Evolutionary conservation across 2,888 invertebrate species (phyloP).

Genomic region (Hypselothyrea guttata): DNA sequence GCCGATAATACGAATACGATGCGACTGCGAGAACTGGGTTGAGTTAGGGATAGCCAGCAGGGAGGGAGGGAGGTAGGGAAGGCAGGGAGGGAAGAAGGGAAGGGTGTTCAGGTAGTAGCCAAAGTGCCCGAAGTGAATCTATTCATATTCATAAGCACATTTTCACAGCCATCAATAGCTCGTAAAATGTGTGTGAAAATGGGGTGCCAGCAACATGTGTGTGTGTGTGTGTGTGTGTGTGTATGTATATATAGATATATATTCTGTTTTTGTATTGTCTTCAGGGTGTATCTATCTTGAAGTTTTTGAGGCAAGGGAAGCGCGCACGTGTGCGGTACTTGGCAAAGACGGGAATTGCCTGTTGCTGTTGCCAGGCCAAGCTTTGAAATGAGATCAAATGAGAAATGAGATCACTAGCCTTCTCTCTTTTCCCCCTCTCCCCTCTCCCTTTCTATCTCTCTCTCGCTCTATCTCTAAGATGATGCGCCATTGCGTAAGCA

Average conservation of each 20-base stretch:
- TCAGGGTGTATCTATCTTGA: slow-evolving; percentile 43
- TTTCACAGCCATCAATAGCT: slow-evolving; percentile 74
- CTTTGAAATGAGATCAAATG: slow-evolving; percentile 7
- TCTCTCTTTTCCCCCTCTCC: neutral
- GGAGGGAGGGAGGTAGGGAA: too few species aligned
- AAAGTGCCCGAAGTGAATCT: slow-evolving; percentile 32
- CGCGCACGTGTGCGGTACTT: slow-evolving; percentile 44
- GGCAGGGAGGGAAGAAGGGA: neutral
- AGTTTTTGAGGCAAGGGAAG: slow-evolving; percentile 1
- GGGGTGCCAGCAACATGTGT: slow-evolving; percentile 36
- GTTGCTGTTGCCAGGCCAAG: slow-evolving; percentile 42
- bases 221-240: too few species aligned
- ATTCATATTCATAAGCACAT: slow-evolving; percentile 74
- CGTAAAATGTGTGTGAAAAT: slow-evolving; percentile 72
- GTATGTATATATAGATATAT: neutral
- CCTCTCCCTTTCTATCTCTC: neutral
- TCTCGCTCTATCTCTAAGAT: slow-evolving; percentile 18
- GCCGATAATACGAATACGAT: too few species aligned
- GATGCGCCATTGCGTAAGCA: slow-evolving; percentile 55
- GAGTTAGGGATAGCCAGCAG: too few species aligned
- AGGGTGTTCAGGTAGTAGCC: neutral
- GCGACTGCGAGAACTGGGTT: too few species aligned
- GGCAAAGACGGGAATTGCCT: slow-evolving; percentile 22
- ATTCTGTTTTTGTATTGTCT: slow-evolving; percentile 36
- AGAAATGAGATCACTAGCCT: slow-evolving; percentile 52